Base-by-base conservation (phyloP, 2,797 vertebrate genomes). In the Lerista edwardsae region DNA sequence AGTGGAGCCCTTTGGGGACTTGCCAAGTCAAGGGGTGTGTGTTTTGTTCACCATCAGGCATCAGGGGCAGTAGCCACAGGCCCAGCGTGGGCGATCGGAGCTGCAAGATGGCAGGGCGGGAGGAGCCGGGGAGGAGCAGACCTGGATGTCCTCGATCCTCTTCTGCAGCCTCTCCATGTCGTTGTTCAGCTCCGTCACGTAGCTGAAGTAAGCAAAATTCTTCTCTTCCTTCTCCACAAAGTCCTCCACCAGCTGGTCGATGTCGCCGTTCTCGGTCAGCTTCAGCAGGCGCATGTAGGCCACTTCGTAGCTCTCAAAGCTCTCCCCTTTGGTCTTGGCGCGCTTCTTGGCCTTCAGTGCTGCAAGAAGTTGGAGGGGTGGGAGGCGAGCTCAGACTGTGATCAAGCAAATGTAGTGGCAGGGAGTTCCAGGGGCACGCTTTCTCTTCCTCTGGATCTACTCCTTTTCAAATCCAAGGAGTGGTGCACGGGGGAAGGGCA, bases 121-220 rank as follows among this genome's bases (percentile, higher is more conserved):
- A 61, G 5, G 15, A 10, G 67, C 31, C 17, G 64, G 25, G 7
- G 36, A 36, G 47, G 39, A 23, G 51, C 79, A 19, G 0, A 96
- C 96, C 96, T 95, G 90, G 34, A 96, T 84, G 2, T 36, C 85
- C 80, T 92, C 75, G 0, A 93, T 95, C 80, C 25, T 93, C 84
- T 87, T 88, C 25, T 85, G 84, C 64, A 94, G 90, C 51, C 19
- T 88, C 80, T 95, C 94, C 31, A 94, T 90, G 72, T 93, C 91
- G 0, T 88, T 88, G 7, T 91, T 95, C 82, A 96, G 92, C 86
- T 96, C 93, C 0, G 79, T 84, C 85, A 91, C 62, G 0, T 94
- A 96, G 2, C 39, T 89, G 31, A 96, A 96, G 78, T 83, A 86
- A 21, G 94, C 91, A 0, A 96, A 96, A 64, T 94, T 94, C 86